phyloP scores from a whole-genome alignment of 2,888 invertebrate species.

The Norana najaformis region DNA sequence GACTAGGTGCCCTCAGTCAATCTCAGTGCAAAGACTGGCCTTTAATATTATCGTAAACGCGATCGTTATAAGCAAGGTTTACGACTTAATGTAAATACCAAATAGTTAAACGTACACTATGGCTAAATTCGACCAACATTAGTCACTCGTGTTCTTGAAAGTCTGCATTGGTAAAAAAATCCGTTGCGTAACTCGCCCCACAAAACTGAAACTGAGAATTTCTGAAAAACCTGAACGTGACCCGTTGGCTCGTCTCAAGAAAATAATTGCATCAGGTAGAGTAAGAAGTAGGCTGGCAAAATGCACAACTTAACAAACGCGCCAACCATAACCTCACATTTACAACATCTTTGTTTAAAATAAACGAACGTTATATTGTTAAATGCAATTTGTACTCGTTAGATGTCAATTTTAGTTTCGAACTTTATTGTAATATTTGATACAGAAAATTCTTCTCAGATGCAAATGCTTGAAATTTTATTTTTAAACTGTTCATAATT shows the following conservation, averaged over 20 bases:
- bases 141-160: background rate
- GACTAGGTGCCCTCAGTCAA: background rate
- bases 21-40: too few relatives aligned
- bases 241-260: background rate
- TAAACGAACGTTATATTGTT: too few relatives aligned
- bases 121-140: background rate
- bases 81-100: background rate
- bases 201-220: background rate
- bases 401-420: too few relatives aligned
- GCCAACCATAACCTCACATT: too few relatives aligned
- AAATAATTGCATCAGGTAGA: background rate
- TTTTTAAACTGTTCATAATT: too few relatives aligned
- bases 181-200: background rate
- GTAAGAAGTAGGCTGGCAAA: background rate
- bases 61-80: background rate
- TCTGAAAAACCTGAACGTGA: background rate
- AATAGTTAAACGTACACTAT: background rate
- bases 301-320: too few relatives aligned
- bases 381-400: too few relatives aligned
- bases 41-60: background rate
- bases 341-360: too few relatives aligned
- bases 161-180: background rate
- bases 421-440: too few relatives aligned
- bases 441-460: too few relatives aligned
- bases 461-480: too few relatives aligned